Percentiles rank a stretch among this genome's conserved stretches.
phyloP scores from a whole-genome alignment of 2,113 vertebrate species.

The Triplophysa rosa region DNA sequence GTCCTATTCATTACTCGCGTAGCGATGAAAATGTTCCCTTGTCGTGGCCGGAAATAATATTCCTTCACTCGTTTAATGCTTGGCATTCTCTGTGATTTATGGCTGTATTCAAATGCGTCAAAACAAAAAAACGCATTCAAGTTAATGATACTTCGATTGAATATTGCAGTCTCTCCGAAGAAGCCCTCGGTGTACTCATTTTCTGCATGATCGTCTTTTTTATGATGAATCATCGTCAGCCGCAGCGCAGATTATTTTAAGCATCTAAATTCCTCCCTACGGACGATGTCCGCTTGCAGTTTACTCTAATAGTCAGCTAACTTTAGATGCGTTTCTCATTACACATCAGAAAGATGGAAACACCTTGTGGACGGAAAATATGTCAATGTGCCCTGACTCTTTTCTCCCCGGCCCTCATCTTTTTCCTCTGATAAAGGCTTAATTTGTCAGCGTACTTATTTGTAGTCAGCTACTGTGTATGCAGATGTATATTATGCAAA shows the following conservation, averaged over 20 bases:
- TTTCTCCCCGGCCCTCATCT: neutral
- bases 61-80: neutral
- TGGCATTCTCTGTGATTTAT: conserved; percentile 4
- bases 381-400: conserved; percentile 32
- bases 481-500: neutral
- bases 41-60: neutral
- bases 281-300: conserved; percentile 26
- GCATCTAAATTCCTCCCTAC: conserved; percentile 19
- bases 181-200: neutral
- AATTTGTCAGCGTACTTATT: neutral
- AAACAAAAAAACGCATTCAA: conserved; percentile 7
- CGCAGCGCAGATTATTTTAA: neutral
- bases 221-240: conserved; percentile 22
- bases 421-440: conserved; percentile 13
- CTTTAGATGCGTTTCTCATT: conserved; percentile 40
- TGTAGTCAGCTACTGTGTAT: conserved; percentile 24
- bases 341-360: conserved; percentile 46
- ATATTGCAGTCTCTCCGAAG: neutral
- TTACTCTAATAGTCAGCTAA: conserved; percentile 22
- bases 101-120: neutral
- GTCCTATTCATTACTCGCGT: conserved; percentile 6
- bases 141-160: conserved; percentile 20
- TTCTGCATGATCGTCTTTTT: conserved; percentile 5
- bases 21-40: conserved; percentile 28
- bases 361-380: conserved; percentile 41